Conservation (phyloP, 2,113 vertebrate species). For the Tapirus terrestris region DNA sequence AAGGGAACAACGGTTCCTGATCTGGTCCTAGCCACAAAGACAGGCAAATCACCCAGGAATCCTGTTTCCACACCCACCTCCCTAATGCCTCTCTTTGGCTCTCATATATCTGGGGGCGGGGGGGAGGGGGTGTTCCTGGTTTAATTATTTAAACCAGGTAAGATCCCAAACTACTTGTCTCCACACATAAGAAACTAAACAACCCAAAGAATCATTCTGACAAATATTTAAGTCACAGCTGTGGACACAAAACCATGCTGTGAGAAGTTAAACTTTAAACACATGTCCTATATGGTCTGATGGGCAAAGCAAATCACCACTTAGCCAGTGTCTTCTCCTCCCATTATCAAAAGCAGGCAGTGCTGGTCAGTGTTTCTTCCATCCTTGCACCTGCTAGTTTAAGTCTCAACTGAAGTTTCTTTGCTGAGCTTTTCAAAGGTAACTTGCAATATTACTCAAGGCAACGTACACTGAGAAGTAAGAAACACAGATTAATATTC, state of each 20-base stretch:
- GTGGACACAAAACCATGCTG: neutral
- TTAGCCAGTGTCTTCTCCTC: neutral
- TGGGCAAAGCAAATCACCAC: conserved; percentile 51
- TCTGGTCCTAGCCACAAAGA: neutral
- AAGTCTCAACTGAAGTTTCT: conserved; percentile 49
- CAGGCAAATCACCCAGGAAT: neutral
- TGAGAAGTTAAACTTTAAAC: conserved; percentile 71
- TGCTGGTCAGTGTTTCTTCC: neutral
- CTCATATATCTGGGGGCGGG: neutral
- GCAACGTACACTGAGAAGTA: neutral
- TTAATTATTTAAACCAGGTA: conserved; percentile 31
- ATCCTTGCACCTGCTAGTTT: conserved; percentile 27
- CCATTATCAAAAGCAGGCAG: neutral
- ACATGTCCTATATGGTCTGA: conserved; percentile 42
- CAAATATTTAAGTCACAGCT: conserved; percentile 57
- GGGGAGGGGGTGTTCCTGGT: neutral
- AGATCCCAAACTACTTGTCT: neutral
- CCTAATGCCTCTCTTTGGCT: neutral
- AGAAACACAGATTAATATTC: neutral
- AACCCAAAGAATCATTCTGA: conserved; percentile 15
- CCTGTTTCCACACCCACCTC: neutral
- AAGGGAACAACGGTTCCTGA: neutral
- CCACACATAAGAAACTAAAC: conserved; percentile 7
- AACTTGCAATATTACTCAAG: neutral
- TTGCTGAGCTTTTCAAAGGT: neutral